Evolutionary conservation across 2,888 invertebrate species (phyloP), one percentile per base, ranked within the genome.

Genomic region (Listrodromus nycthemerus): DNA sequence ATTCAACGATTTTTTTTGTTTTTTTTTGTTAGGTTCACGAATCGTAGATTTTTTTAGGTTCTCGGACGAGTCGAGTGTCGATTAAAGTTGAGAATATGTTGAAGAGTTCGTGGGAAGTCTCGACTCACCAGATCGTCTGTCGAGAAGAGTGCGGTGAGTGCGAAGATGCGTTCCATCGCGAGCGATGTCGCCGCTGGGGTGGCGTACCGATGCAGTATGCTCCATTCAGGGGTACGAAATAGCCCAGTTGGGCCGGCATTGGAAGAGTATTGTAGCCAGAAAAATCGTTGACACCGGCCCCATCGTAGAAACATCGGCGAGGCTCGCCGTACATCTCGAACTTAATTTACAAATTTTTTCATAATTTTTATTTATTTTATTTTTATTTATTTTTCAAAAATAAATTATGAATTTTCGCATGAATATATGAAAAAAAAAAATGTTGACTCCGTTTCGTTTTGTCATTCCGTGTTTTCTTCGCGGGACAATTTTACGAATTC

Each of bases 181-280:
- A 86, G 65, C 77, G 84, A 61, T 85, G 82, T 74, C 85, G 82
- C 69, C 78, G 85, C 69, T 84, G 86, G 33, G 88, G 82, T 21
- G 88, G 84, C 19, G 87, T 83, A 30, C 85, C 87, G 45, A 87
- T 78, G 71, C 88, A 87, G 66, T 88, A 89, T 58, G 90, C 66
- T n/a, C 87, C 89, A 33, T 89, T 88, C 50, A 91, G 87, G 79
- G 91, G 89, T 63, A 91, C 87, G 74, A 91, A 91, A 70, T 91
- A 91, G 41, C 91, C 91, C 74, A 91, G 84, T 86, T 90, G 91
- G 5, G 89, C 90, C 21, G 90, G 86, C 82, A 90, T 83, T 1
- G 90, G 89, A 6, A 89, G 83, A 61, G 88, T 88, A 80, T 87
- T 87, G 69, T 87, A 88, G 71, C 87, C 83, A 37, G n/a, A 16